Base-by-base conservation (phyloP, 2,797 vertebrate genomes). In the Staurois parvus region DNA sequence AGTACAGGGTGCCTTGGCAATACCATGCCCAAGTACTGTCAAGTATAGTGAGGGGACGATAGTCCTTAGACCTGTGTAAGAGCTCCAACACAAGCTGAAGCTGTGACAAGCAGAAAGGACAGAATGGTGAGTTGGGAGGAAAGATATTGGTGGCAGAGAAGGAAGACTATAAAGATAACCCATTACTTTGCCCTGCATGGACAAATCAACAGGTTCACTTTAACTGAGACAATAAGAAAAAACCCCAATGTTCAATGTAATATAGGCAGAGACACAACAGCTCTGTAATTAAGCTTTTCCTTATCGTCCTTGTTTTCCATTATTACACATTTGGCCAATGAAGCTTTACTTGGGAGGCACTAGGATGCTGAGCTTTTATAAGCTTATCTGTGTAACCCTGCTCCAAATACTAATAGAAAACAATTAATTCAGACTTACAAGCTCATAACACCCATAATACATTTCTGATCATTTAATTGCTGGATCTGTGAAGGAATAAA, bases 281-380 rank as follows among this genome's bases (percentile, higher is more conserved):
- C 37, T 11, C 32, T n/a, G 52, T 59, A 59, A 59, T 59, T 59
- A 59, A 59, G 52, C 52, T 64, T 64, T 15, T 28, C 4, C 34
- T 45, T 29, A 42, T 74, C 64, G 5, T 7, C 21, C 66, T 56
- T 62, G 66, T 34, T 75, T 67, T 30, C 67, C 67, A n/a, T 72
- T 64, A 72, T 79, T 78, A 62, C 75, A 84, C 52, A 37, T 64
- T 48, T 73, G 56, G 56, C 56, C 34, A 28, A 48, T 64, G 75
- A 64, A 64, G 75, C 66, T 78, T 32, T 32, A 19, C 83, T 45
- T 21, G 21, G 48, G 12, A 77, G 66, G 70, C 28, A 29, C n/a
- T 34, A 82, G 70, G 48, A 52, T 72, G 24, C 40, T 29, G 64
- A 67, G 21, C 45, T 76, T n/a, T 37, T 30, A 70, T 59, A 67